These are phyloP conservation scores for Pseudeuparius sepicola DNA, from an alignment of 2,888 invertebrate genomes.

Conservation along the genomic window DNA sequence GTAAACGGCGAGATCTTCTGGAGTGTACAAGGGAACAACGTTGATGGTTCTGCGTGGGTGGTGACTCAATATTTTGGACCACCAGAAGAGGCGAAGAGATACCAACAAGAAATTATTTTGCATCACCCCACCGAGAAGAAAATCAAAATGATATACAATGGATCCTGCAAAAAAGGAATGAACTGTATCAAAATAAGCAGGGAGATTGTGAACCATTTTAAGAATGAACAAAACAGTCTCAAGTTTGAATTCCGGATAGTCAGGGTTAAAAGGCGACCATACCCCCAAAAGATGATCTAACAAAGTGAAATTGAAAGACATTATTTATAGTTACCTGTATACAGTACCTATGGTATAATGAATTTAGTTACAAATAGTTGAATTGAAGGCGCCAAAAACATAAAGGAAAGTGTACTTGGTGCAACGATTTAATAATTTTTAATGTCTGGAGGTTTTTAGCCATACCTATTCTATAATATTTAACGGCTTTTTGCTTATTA, in stretches of 20 bases:
- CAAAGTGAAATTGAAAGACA: no score
- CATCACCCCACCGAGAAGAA: slow-evolving; percentile 34
- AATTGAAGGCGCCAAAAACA: no score
- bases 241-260: slow-evolving; percentile 34
- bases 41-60: slow-evolving; percentile 33
- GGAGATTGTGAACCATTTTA: slow-evolving; percentile 34
- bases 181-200: slow-evolving; percentile 35
- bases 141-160: slow-evolving; percentile 34
- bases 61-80: slow-evolving; percentile 35
- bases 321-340: no score
- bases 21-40: slow-evolving; percentile 36
- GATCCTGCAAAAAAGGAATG: slow-evolving; percentile 31
- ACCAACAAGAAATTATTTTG: slow-evolving; percentile 34
- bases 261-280: slow-evolving; percentile 30
- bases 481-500: no score
- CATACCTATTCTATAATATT: no score
- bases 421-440: no score
- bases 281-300: slow-evolving; percentile 28
- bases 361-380: no score
- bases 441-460: no score
- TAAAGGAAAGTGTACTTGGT: no score
- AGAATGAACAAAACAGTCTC: slow-evolving; percentile 32
- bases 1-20: slow-evolving; percentile 35
- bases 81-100: slow-evolving; percentile 29
- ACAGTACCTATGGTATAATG: no score